These are phyloP conservation scores for Cyphomyrmex costatus DNA, from an alignment of 1,140 invertebrate species.

Conservation along the genomic window DNA sequence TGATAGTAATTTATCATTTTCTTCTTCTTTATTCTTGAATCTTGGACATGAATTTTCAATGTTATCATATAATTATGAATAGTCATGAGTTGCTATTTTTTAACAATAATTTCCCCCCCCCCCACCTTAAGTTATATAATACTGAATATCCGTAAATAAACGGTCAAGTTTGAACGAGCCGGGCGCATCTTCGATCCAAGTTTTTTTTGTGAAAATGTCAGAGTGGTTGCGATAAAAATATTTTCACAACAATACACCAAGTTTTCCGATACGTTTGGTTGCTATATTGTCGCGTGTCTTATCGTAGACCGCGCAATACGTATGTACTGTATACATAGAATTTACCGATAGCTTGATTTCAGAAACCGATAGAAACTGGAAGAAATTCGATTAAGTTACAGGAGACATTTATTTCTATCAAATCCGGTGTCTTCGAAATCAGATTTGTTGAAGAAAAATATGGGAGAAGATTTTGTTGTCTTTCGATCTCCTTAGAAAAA, in stretches of 20 bases:
- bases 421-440: neutral
- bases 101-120: neutral
- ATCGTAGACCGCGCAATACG: neutral
- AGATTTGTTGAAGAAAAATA: neutral
- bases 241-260: neutral
- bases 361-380: neutral
- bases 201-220: constrained; percentile 49
- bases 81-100: neutral
- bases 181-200: constrained; percentile 1
- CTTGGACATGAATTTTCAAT: neutral
- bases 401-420: neutral
- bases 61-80: neutral
- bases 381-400: neutral
- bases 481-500: neutral
- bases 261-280: neutral
- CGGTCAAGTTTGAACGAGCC: constrained; percentile 23
- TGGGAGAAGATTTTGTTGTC: neutral
- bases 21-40: neutral
- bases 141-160: constrained; percentile 11
- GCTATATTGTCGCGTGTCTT: neutral
- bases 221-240: neutral
- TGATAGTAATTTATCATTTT: neutral
- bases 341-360: neutral
- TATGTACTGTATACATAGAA: neutral
- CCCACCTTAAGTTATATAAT: neutral